phyloP scores from a whole-genome alignment of 2,797 vertebrate genomes.

The Prunella strophiata region DNA sequence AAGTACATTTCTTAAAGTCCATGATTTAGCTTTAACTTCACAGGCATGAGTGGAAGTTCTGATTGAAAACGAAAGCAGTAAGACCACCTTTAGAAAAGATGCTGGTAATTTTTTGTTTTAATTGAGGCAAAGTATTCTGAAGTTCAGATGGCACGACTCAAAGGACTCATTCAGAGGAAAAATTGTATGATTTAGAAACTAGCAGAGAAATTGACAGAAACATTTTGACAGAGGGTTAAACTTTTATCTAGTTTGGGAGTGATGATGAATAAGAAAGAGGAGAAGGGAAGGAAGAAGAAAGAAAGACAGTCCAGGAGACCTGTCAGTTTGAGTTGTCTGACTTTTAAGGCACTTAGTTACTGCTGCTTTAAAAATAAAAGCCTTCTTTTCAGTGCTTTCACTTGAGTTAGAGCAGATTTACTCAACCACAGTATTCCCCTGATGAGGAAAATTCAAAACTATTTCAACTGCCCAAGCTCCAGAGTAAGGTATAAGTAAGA shows the following conservation, averaged over 20 bases:
- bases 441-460: background rate
- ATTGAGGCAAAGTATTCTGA: background rate
- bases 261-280: background rate
- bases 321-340: background rate
- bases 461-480: background rate
- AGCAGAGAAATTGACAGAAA: background rate
- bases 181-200: background rate
- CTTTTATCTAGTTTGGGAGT: background rate
- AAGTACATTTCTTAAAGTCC: background rate
- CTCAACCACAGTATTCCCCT: background rate
- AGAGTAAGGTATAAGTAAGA: background rate
- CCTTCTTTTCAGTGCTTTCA: background rate
- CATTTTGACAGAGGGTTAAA: conserved; percentile 14
- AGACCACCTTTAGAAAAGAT: background rate
- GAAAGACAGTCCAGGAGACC: background rate
- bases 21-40: background rate
- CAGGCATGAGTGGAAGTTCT: background rate
- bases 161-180: background rate
- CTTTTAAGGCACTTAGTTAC: background rate
- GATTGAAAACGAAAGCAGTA: background rate
- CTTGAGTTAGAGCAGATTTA: background rate
- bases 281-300: background rate
- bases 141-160: background rate
- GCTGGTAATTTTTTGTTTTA: background rate
- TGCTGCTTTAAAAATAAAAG: background rate